Base-by-base conservation (phyloP, 2,888 invertebrate species). In the Nomada fabriciana region DNA sequence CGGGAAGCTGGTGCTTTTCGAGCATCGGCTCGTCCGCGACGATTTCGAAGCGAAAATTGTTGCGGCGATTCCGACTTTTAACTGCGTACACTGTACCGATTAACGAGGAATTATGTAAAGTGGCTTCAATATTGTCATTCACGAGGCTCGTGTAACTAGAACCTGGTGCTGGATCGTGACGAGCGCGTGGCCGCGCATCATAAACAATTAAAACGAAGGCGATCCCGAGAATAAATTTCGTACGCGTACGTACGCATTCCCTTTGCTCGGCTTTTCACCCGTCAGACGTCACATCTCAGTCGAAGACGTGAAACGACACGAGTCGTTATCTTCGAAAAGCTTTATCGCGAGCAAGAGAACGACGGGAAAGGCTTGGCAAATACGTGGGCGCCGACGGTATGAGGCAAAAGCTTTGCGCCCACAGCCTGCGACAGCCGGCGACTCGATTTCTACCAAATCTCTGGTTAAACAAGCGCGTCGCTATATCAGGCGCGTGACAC, bases 81-180 rank as follows among this genome's bases (percentile, higher is more conserved):
- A 47, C 50, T 73, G 53, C 52, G 20, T 59, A 10, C 36, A n/a
- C 36, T 11, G 20, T 53, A 20, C 2, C 43, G 42, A 47, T 61
- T 78, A 61, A 36, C 29, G 15, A 25, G 50, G 72, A 71, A 77
- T 80, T 80, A 80, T 80, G 80, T 77, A 80, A 80, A 80, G 72
- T 29, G 57, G 63, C 36, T 47, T n/a, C 18, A 43, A 61, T 36
- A 59, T 59, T 60, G 47, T n/a, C 63, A 71, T 42, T 42, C 42
- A 53, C 61, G 43, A 36, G 11, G 53, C 57, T 25, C 63, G 78
- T 43, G 68, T 13, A 57, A 57, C 57, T 47, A n/a, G n/a, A 74
- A 67, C 15, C 57, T 43, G 43, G 25, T 25, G 5, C 13, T 25
- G 25, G 57, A 43, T 69, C 55, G n/a, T 25, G 23, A 5, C 52